A percentile compares a stretch with the other conserved stretches of the same genome.
Conservation (phyloP, 1,140 invertebrate species). For the Zaprionus taronus region DNA sequence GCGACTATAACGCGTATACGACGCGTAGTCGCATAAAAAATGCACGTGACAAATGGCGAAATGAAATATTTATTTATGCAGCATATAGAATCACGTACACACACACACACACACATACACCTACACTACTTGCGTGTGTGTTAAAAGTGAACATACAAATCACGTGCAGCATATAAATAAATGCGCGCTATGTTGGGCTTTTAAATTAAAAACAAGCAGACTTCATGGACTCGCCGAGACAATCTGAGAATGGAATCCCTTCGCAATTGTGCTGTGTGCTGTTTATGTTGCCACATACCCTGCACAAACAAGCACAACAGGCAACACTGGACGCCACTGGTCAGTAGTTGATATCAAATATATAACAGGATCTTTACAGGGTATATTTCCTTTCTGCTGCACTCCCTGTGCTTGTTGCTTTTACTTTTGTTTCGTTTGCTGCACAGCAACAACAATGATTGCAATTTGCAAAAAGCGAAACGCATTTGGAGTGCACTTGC, state of each 20-base stretch:
- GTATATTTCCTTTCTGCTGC: not conserved
- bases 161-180: constrained; percentile 77
- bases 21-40: constrained; percentile 75
- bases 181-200: constrained; percentile 67
- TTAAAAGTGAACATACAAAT: constrained; percentile 62
- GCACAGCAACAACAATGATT: constrained; percentile 67
- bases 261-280: not conserved
- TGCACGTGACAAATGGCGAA: constrained; percentile 80
- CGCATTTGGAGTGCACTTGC: constrained; percentile 65
- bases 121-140: not conserved
- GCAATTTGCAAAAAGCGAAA: constrained; percentile 74
- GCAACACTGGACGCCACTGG: not conserved
- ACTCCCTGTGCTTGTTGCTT: not conserved
- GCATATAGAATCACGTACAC: constrained; percentile 55
- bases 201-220: constrained; percentile 73
- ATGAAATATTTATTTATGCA: constrained; percentile 75
- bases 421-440: constrained; percentile 47
- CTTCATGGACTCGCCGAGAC: constrained; percentile 36
- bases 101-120: constrained; percentile 36
- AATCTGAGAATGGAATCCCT: constrained; percentile 35
- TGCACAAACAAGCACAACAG: not conserved
- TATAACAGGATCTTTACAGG: not conserved
- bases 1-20: constrained; percentile 63
- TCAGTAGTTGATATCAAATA: not conserved
- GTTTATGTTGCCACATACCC: constrained; percentile 6